phyloP scores from a whole-genome alignment of 2,113 vertebrate genomes.

The Puffinus mauretanicus region DNA sequence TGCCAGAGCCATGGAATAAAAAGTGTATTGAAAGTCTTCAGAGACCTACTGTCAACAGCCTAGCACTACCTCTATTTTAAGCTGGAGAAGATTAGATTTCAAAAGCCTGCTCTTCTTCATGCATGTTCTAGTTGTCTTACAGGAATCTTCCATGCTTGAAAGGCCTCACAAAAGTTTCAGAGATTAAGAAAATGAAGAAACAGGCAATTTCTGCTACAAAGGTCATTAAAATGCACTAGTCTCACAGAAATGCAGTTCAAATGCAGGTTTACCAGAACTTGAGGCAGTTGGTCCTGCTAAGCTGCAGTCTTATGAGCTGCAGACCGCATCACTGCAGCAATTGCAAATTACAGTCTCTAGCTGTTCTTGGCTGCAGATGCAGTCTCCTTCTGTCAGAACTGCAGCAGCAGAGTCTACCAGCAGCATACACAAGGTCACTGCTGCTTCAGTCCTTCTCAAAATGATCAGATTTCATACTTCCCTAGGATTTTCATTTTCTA shows the following conservation, averaged over 20 bases:
- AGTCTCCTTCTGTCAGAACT: accelerated
- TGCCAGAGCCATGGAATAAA: slow-evolving; percentile 77
- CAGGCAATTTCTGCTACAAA: not conserved
- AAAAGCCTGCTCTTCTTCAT: slow-evolving; percentile 70
- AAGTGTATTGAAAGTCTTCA: slow-evolving; percentile 79
- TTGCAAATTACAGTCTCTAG: accelerated
- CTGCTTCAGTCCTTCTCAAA: not conserved
- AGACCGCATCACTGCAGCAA: not conserved
- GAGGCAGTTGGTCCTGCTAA: not conserved
- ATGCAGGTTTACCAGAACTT: not conserved
- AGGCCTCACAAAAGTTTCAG: not conserved
- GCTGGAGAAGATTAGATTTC: slow-evolving; percentile 73
- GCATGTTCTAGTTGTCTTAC: slow-evolving; percentile 58
- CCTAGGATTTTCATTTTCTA: not conserved
- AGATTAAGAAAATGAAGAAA: not conserved
- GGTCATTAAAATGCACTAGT: not conserved
- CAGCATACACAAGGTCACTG: not conserved
- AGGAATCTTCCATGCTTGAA: not conserved
- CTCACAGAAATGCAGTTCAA: not conserved
- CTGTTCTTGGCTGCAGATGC: accelerated
- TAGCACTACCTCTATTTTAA: slow-evolving; percentile 54
- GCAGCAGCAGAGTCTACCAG: not conserved
- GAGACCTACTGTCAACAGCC: slow-evolving; percentile 71
- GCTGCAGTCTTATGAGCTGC: not conserved
- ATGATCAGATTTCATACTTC: accelerated